These are phyloP conservation scores for Nipponia nippon DNA, from an alignment of 2,113 vertebrate genomes.

Conservation along the genomic window DNA sequence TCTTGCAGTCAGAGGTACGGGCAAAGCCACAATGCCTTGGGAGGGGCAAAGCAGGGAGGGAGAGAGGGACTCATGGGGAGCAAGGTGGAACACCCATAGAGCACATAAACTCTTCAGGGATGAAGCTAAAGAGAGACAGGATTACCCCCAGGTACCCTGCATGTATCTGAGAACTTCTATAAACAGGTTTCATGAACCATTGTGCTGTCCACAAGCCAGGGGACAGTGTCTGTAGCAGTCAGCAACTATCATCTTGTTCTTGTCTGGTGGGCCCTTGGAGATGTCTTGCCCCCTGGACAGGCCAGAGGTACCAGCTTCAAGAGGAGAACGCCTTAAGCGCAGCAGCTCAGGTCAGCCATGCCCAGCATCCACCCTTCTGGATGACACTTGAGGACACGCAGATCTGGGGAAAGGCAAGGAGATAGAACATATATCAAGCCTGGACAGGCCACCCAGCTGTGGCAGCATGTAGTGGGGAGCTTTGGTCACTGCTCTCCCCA, in stretches of 20 bases:
- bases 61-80: rapidly evolving
- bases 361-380: background rate
- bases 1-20: constrained; percentile 75
- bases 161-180: background rate
- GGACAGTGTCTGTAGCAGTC: background rate
- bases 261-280: background rate
- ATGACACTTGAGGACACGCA: background rate
- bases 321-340: background rate
- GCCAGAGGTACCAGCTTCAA: background rate
- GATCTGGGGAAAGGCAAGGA: background rate
- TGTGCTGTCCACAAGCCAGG: background rate
- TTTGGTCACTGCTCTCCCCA: background rate
- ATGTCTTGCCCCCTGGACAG: background rate
- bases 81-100: background rate
- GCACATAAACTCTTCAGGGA: background rate
- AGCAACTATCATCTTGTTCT: rapidly evolving
- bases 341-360: background rate
- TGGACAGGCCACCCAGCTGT: background rate
- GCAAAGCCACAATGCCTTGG: rapidly evolving
- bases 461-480: background rate
- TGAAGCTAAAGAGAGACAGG: background rate
- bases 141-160: background rate
- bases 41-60: rapidly evolving
- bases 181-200: background rate
- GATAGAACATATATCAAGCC: rapidly evolving